Percentiles rank a stretch among this genome's conserved stretches.
These are phyloP conservation scores for Gonocerus acuteangulatus DNA, from an alignment of 2,888 invertebrate genomes.

Conservation along the genomic window DNA sequence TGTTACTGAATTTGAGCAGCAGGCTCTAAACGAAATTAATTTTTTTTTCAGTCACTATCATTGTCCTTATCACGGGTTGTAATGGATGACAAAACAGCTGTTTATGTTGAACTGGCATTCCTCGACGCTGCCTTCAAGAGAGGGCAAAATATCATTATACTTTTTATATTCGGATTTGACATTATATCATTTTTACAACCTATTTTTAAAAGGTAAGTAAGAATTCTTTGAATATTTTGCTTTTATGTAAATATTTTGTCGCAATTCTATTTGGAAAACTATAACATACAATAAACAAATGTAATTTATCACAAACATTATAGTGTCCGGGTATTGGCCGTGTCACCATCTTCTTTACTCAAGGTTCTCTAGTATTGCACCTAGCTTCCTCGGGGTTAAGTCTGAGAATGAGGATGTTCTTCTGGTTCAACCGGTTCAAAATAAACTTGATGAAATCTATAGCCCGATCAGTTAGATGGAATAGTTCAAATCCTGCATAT, in stretches of 20 bases:
- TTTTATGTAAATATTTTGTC: background rate
- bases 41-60: slow-evolving; percentile 61
- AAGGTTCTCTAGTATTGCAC: no score
- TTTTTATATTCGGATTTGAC: slow-evolving; percentile 81
- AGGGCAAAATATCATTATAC: slow-evolving; percentile 79
- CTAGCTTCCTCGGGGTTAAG: no score
- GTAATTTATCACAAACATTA: background rate
- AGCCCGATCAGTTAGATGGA: no score
- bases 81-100: slow-evolving; percentile 69
- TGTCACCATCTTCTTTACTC: no score
- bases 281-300: background rate
- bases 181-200: slow-evolving; percentile 65
- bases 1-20: no score
- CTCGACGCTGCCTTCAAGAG: slow-evolving; percentile 80
- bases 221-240: background rate
- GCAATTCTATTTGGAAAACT: background rate
- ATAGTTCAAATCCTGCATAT: no score
- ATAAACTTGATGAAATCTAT: no score
- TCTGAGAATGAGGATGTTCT: no score
- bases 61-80: slow-evolving; percentile 74
- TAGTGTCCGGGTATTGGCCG: no score
- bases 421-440: no score
- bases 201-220: slow-evolving; percentile 50
- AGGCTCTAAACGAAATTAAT: no score
- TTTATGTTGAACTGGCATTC: slow-evolving; percentile 88